These are phyloP conservation scores for Coleophora flavipennella DNA, from an alignment of 2,888 invertebrate species.

Conservation along the genomic window DNA sequence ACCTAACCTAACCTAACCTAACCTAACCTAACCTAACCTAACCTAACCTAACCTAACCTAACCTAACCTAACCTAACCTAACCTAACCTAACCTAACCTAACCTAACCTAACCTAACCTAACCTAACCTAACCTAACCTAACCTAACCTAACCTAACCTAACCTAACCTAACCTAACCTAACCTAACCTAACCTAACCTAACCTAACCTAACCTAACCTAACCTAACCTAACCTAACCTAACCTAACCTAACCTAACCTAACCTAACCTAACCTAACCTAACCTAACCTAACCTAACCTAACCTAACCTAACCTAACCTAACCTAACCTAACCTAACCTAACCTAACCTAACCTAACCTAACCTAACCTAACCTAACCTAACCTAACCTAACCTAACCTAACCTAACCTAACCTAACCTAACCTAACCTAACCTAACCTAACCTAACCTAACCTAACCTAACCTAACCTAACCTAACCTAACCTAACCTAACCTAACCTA, in stretches of 20 bases:
- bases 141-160: conserved; percentile 16
- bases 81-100: conserved; percentile 15
- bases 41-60: conserved; percentile 19
- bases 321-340: conserved; percentile 16
- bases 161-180: conserved; percentile 12
- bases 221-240: conserved; percentile 19
- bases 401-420: conserved; percentile 16
- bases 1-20: conserved; percentile 18
- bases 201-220: conserved; percentile 18
- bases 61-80: conserved; percentile 17
- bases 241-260: conserved; percentile 18
- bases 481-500: no score
- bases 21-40: conserved; percentile 17
- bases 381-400: conserved; percentile 19
- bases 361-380: conserved; percentile 19
- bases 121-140: conserved; percentile 13
- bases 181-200: conserved; percentile 14
- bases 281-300: conserved; percentile 18
- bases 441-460: conserved; percentile 12
- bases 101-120: conserved; percentile 14
- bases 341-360: conserved; percentile 16
- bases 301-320: conserved; percentile 15
- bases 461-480: no score
- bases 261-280: conserved; percentile 18
- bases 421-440: conserved; percentile 15